phyloP scores from a whole-genome alignment of 2,888 invertebrate species.

The Polymixis flavicincta region DNA sequence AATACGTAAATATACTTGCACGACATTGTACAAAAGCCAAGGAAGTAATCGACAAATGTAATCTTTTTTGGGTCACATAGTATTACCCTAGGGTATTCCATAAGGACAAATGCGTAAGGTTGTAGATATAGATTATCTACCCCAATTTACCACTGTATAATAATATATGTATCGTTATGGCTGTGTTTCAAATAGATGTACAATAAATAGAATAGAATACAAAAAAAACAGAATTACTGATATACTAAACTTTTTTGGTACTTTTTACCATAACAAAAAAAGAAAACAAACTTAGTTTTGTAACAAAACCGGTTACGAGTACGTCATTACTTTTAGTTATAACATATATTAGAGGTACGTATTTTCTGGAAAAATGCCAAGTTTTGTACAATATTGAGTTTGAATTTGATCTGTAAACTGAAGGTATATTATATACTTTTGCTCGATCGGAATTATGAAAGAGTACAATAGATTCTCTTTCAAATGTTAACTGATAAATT shows the following conservation, averaged over 20 bases:
- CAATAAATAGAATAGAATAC: not conserved
- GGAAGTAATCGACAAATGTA: not conserved
- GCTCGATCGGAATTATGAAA: not conserved
- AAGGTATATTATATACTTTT: constrained; percentile 7
- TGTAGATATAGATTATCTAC: not conserved
- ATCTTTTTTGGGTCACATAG: not conserved
- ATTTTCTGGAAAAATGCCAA: constrained; percentile 29
- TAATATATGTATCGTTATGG: too few species aligned
- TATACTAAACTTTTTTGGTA: not conserved
- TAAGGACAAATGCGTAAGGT: not conserved
- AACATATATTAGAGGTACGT: constrained; percentile 19
- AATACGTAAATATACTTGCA: not conserved
- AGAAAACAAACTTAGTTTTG: constrained; percentile 12
- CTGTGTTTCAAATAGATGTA: not conserved
- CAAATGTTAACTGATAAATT: too few species aligned
- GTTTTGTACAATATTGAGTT: not conserved
- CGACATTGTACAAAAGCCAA: not conserved
- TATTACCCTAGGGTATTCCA: not conserved
- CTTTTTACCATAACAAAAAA: constrained; percentile 5
- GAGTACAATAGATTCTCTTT: too few species aligned
- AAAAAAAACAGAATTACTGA: constrained; percentile 1
- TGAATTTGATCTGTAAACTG: constrained; percentile 3
- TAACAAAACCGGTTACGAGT: constrained; percentile 32
- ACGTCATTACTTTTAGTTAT: constrained; percentile 24
- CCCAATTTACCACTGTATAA: not conserved